phyloP scores from a whole-genome alignment of 1,140 invertebrate genomes.

The Linepithema humile region DNA sequence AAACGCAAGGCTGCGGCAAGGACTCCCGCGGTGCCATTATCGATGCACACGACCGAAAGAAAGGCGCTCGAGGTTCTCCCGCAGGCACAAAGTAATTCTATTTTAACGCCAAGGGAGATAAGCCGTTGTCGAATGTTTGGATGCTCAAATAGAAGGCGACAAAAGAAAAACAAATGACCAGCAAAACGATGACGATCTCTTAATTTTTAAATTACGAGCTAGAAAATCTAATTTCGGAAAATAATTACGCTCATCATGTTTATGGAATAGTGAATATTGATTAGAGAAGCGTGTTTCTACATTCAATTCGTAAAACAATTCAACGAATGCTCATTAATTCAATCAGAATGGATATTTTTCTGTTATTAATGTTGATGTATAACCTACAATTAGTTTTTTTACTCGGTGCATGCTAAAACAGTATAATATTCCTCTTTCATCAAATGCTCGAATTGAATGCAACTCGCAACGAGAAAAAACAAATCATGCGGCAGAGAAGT shows the following conservation, averaged over 20 bases:
- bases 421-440: neutral
- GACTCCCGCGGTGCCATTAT: slow-evolving; percentile 65
- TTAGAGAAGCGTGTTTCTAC: no score
- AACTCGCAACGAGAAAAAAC: neutral
- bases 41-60: slow-evolving; percentile 59
- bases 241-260: no score
- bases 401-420: no score
- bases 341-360: no score
- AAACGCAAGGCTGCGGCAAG: slow-evolving; percentile 76
- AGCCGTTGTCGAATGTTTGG: neutral
- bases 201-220: neutral
- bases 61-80: slow-evolving; percentile 22
- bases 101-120: neutral
- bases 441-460: no score
- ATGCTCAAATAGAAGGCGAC: neutral
- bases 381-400: no score
- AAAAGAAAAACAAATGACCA: neutral
- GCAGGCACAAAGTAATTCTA: neutral
- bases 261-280: no score
- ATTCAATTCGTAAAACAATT: no score
- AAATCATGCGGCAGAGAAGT: neutral
- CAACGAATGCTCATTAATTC: no score
- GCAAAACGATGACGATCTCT: no score
- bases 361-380: no score
- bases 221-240: neutral